A percentile compares a stretch with the other conserved stretches of the same genome.
These are phyloP conservation scores for Cerceris rybyensis DNA, from an alignment of 2,888 invertebrate species.

Conservation along the genomic window DNA sequence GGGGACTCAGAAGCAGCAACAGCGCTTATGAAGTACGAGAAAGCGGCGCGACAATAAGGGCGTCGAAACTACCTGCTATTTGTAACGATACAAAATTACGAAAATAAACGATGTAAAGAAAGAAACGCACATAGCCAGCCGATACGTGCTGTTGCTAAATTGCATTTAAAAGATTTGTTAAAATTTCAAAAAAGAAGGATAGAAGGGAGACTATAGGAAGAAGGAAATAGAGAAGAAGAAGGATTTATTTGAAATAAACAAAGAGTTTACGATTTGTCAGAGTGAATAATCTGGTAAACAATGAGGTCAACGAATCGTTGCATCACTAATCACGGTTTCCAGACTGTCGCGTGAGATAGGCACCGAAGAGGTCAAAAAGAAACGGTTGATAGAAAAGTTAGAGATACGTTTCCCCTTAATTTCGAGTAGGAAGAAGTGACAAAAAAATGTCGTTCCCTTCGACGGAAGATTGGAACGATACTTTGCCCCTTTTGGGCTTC, in stretches of 20 bases:
- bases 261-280: background rate
- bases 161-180: no score
- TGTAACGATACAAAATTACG: slow-evolving; percentile 1
- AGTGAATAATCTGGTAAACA: slow-evolving; percentile 30
- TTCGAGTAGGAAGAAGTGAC: background rate
- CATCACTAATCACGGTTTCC: slow-evolving; percentile 10
- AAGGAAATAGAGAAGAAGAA: no score
- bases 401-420: background rate
- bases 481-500: slow-evolving; percentile 38
- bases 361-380: slow-evolving; percentile 2
- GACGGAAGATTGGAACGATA: slow-evolving; percentile 58
- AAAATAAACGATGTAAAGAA: background rate
- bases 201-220: background rate
- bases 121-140: background rate
- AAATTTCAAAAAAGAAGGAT: background rate
- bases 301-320: slow-evolving; percentile 42
- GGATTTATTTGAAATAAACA: no score
- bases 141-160: no score
- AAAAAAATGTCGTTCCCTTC: slow-evolving; percentile 48
- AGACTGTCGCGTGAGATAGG: slow-evolving; percentile 19
- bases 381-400: background rate
- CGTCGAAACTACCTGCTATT: slow-evolving; percentile 35
- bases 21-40: slow-evolving; percentile 21
- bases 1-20: slow-evolving; percentile 35
- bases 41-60: slow-evolving; percentile 32